These are phyloP conservation scores for Koerneria pararmatus DNA, from an alignment of 2,888 invertebrate species.

Conservation along the genomic window DNA sequence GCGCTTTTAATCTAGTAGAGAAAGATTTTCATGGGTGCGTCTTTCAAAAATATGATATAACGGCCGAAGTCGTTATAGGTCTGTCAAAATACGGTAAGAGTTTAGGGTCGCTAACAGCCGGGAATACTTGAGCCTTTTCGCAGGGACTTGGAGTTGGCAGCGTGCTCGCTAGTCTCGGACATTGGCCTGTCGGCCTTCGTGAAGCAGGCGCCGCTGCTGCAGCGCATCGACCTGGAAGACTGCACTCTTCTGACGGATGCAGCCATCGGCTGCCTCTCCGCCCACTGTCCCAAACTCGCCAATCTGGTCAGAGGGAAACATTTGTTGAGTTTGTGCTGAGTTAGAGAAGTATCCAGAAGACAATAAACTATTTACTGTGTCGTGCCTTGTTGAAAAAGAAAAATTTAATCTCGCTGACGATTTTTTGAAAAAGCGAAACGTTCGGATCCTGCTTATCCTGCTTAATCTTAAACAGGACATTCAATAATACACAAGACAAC, in stretches of 20 bases:
- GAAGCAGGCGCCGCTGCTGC: conserved; percentile 86
- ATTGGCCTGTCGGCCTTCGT: conserved; percentile 91
- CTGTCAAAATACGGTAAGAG: background rate
- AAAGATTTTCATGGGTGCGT: too few relatives aligned
- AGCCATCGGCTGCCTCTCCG: conserved; percentile 84
- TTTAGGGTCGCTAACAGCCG: background rate
- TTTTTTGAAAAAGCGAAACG: too few relatives aligned
- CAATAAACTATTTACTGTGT: too few relatives aligned
- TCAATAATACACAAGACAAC: too few relatives aligned
- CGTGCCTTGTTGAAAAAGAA: too few relatives aligned
- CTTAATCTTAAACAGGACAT: too few relatives aligned
- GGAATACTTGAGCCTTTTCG: conserved; percentile 56
- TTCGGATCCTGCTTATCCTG: too few relatives aligned
- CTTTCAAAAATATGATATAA: background rate
- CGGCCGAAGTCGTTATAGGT: background rate
- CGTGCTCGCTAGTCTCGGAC: conserved; percentile 90
- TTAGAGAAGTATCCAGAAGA: too few relatives aligned
- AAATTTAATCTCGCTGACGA: too few relatives aligned
- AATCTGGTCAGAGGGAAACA: conserved; percentile 73
- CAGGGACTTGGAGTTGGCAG: conserved; percentile 78
- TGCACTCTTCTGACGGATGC: conserved; percentile 92
- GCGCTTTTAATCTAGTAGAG: too few relatives aligned
- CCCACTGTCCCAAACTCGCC: conserved; percentile 89
- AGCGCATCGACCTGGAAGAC: conserved; percentile 96
- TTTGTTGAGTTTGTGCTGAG: too few relatives aligned